A percentile compares a stretch with the other conserved stretches of the same genome.
Conservation (phyloP, 2,888 invertebrate species). For the Cerastis leucographa region DNA sequence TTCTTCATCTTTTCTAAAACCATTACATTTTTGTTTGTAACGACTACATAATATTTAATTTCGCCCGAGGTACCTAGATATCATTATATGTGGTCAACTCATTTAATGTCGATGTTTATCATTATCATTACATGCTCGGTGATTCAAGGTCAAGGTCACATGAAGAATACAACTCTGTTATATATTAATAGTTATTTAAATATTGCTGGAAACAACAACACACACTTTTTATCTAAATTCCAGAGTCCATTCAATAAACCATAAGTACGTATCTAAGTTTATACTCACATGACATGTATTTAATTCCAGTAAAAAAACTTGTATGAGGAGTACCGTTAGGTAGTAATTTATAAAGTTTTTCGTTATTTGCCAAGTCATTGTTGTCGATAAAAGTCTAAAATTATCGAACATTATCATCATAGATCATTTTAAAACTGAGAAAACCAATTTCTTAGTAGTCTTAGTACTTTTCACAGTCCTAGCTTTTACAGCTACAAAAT, state of each 20-base stretch:
- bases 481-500: not conserved
- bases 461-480: not conserved
- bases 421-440: not conserved
- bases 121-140: not conserved
- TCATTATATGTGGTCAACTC: not conserved
- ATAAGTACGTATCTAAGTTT: not conserved
- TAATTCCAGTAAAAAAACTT: constrained; percentile 3
- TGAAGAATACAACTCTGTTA: not conserved
- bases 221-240: constrained; percentile 48
- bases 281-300: not conserved
- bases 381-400: not conserved
- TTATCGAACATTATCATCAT: not conserved
- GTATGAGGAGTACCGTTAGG: not conserved
- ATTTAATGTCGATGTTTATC: constrained; percentile 3
- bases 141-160: constrained; percentile 34
- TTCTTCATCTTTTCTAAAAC: not conserved
- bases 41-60: not conserved
- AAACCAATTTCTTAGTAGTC: not conserved
- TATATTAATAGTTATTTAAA: constrained; percentile 37
- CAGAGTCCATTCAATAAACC: constrained; percentile 42
- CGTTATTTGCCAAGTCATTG: not conserved
- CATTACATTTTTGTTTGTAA: not conserved
- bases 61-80: not conserved
- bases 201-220: constrained; percentile 15
- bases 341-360: constrained; percentile 6